Conservation (phyloP, 2,888 invertebrate genomes). For the Euspilapteryx auroguttella region DNA sequence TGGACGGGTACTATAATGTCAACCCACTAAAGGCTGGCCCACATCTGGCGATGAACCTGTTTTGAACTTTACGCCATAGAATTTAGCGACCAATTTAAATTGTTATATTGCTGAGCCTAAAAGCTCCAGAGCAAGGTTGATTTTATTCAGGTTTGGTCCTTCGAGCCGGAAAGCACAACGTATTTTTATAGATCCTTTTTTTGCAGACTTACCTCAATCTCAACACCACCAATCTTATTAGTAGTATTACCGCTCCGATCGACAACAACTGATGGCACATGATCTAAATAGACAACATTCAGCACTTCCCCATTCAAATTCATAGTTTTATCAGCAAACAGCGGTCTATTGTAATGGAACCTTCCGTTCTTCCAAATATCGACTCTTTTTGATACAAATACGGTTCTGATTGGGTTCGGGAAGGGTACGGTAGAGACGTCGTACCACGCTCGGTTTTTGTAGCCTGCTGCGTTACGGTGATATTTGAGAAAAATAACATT, state of each 20-base stretch:
- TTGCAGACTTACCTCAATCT: constrained; percentile 69
- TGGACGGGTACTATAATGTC: background rate
- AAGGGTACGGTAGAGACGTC: constrained; percentile 75
- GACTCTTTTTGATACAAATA: constrained; percentile 64
- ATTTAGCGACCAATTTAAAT: too few species aligned
- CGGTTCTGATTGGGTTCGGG: constrained; percentile 60
- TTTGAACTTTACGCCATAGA: too few species aligned
- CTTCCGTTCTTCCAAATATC: constrained; percentile 69
- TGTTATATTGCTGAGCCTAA: too few species aligned
- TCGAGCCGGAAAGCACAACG: constrained; percentile 9
- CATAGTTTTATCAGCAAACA: constrained; percentile 63
- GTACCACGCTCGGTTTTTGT: constrained; percentile 59
- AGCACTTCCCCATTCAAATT: constrained; percentile 61
- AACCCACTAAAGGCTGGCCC: too few species aligned
- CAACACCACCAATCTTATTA: constrained; percentile 60
- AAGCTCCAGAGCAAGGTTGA: too few species aligned
- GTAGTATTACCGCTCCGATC: constrained; percentile 31
- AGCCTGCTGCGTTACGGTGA: constrained; percentile 29
- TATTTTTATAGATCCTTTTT: too few species aligned
- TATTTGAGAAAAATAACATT: constrained; percentile 72
- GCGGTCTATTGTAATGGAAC: constrained; percentile 50
- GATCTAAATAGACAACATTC: constrained; percentile 67
- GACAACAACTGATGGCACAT: constrained; percentile 66
- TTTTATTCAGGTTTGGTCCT: too few species aligned
- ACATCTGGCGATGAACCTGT: too few species aligned